Evolutionary conservation across 2,113 vertebrate species (phyloP).

Genomic region (Mastomys coucha): DNA sequence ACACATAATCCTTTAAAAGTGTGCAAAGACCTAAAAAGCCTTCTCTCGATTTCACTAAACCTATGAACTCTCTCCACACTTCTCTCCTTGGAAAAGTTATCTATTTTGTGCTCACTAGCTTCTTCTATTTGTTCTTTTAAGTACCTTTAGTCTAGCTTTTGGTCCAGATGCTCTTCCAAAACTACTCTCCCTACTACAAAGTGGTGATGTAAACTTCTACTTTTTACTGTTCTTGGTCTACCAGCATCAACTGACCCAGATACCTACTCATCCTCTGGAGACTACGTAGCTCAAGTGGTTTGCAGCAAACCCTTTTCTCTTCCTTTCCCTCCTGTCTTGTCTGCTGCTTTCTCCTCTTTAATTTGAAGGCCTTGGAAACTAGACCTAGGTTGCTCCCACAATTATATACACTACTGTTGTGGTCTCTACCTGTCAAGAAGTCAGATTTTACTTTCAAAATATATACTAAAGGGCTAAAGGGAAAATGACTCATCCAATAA

Average conservation of each 20-base stretch:
- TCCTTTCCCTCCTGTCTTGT: not conserved
- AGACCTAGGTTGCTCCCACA: not conserved
- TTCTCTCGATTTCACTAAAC: not conserved
- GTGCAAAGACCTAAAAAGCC: not conserved
- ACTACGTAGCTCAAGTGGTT: not conserved
- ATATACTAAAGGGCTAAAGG: not conserved
- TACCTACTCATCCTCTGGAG: not conserved
- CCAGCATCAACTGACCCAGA: not conserved
- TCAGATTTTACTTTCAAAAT: constrained; percentile 27
- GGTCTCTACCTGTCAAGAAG: not conserved
- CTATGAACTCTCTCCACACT: not conserved
- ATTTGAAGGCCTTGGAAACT: not conserved
- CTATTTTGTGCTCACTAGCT: not conserved
- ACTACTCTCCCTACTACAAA: not conserved
- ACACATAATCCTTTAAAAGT: not conserved
- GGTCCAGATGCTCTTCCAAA: not conserved
- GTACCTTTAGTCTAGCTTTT: not conserved
- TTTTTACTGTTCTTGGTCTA: not conserved
- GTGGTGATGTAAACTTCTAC: not conserved
- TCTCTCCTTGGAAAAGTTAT: not conserved
- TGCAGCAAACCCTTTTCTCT: constrained; percentile 4
- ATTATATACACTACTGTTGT: not conserved
- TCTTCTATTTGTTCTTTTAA: not conserved
- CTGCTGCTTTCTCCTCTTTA: constrained; percentile 13
- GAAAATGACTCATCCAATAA: not conserved